Evolutionary conservation across 2,888 invertebrate genomes (phyloP).

Genomic region (Ectemnius cavifrons): DNA sequence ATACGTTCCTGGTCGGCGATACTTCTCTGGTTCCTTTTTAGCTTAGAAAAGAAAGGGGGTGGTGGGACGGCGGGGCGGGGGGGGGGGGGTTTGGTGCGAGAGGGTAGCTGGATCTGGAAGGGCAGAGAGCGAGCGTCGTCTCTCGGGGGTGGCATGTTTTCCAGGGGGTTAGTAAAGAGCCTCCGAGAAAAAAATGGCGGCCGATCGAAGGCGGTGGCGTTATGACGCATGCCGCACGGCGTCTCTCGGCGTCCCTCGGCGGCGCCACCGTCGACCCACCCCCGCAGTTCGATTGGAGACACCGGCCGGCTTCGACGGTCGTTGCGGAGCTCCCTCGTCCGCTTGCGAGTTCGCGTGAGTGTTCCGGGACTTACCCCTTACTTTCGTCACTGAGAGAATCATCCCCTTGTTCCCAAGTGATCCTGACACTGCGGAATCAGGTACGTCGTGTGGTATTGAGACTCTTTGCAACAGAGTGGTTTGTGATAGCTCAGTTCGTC

Average conservation of each 20-base stretch:
- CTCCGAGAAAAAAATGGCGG: constrained; percentile 67
- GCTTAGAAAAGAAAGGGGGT: no score
- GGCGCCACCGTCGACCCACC: constrained; percentile 75
- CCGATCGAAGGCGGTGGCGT: constrained; percentile 69
- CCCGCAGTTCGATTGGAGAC: constrained; percentile 77
- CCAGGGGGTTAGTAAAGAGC: constrained; percentile 60
- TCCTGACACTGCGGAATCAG: no score
- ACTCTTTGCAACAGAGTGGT: no score
- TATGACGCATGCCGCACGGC: constrained; percentile 61
- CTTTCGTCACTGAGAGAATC: neutral
- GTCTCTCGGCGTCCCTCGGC: constrained; percentile 53
- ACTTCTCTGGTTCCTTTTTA: no score
- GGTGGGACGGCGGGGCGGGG: no score
- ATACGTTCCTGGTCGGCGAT: no score
- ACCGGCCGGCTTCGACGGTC: constrained; percentile 76
- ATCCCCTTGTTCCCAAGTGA: no score
- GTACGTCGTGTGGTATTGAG: no score
- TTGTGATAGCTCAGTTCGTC: no score
- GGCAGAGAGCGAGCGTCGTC: no score
- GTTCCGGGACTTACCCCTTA: constrained; percentile 8
- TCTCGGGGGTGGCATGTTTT: constrained; percentile 60
- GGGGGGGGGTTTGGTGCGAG: no score
- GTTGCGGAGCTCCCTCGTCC: constrained; percentile 44
- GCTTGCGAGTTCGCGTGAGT: constrained; percentile 51
- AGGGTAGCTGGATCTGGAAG: no score